Evolutionary conservation across 2,797 vertebrate genomes (phyloP), one percentile per base, ranked within the genome.

Genomic region (Anisognathus igniventris): DNA sequence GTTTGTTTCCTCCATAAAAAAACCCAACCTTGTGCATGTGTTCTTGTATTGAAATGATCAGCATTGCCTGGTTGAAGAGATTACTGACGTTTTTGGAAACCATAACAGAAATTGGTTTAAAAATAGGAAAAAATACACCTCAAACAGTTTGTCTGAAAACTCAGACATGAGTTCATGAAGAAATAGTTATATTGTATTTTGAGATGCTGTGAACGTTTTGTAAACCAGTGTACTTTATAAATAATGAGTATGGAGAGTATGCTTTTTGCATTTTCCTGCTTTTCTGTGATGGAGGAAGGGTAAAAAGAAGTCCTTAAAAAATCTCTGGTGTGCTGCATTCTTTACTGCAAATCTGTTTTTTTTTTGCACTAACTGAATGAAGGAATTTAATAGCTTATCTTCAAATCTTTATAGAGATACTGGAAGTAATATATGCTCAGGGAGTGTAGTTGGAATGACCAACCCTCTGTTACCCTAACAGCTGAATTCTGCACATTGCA

Each of bases 1-100:
- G 7, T n/a, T 86, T 51, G 16, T 66, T 82, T 72, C 28, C 11
- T 72, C 39, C 40, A 5, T 45, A 14, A n/a, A 42, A 56, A 74
- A 68, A 14, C 0, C 0, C 24, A 42, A 23, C 24, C 2, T 58
- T 28, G 10, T 54, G 30, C 8, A 0, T 53, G 6, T 39, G 6
- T 50, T 77, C 8, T 54, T 72, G 12, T 80, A n/a, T 40, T 72
- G 42, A 67, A 57, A 54, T 78, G 39, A 65, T 25, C 42, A 57
- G 25, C 23, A n/a, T 16, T 56, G 31, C 47, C 13, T 58, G 30
- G 45, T 1, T 71, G 20, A 31, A 45, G 68, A 64, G 22, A 58
- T 80, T 11, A 54, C 30, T 88, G 65, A 31, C 2, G 12, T 37
- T 40, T 71, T 27, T 88, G 33, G 74, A 85, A 62, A 57, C 24